Evolutionary conservation across 2,113 vertebrate genomes (phyloP).

Genomic region (Telmatochromis sp.): DNA sequence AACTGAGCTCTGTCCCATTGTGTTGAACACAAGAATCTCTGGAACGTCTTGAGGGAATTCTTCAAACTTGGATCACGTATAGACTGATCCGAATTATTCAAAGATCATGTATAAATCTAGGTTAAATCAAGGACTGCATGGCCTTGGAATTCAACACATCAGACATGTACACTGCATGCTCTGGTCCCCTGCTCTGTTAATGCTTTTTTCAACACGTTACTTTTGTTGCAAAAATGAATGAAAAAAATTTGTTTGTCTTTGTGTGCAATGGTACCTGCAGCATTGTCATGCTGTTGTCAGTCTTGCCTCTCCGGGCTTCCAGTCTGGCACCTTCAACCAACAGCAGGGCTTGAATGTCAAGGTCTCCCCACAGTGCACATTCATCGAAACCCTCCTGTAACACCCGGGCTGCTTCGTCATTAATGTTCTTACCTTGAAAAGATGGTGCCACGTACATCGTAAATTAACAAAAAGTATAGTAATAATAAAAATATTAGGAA

Average conservation of each 20-base stretch:
- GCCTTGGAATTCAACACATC: background rate
- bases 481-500: background rate
- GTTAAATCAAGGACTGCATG: background rate
- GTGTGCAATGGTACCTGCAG: conserved; percentile 72
- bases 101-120: background rate
- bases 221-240: background rate
- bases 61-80: background rate
- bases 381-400: conserved; percentile 77
- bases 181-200: background rate
- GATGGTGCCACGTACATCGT: background rate
- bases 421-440: conserved; percentile 56
- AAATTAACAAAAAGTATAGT: background rate
- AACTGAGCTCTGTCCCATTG: background rate
- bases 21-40: background rate
- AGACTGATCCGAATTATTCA: background rate
- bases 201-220: background rate
- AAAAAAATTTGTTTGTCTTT: background rate
- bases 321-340: conserved; percentile 78
- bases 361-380: conserved; percentile 75
- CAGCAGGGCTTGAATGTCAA: conserved; percentile 76
- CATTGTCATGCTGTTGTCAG: conserved; percentile 62
- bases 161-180: background rate
- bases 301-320: conserved; percentile 72
- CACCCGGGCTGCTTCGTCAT: conserved; percentile 64
- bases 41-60: background rate